phyloP scores from a whole-genome alignment of 2,888 invertebrate genomes.

The Cyrtodaria siliqua region DNA sequence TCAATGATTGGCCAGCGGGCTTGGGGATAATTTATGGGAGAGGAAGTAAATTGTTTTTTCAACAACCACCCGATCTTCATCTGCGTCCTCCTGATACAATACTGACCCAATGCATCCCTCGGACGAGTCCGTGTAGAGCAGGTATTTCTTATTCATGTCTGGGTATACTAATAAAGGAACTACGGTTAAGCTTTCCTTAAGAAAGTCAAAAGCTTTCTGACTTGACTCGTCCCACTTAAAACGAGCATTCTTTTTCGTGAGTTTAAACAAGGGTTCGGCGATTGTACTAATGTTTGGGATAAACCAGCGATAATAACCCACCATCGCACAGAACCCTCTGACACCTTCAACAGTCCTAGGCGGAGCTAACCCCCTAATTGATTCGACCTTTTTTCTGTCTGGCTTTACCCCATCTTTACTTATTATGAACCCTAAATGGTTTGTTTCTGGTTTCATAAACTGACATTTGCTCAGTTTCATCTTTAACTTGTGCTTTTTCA shows the following conservation, averaged over 20 bases:
- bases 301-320: slow-evolving; percentile 40
- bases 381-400: slow-evolving; percentile 36
- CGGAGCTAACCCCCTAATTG: slow-evolving; percentile 15
- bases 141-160: neutral
- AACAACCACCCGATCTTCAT: neutral
- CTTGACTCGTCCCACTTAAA: neutral
- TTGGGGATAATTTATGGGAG: too few relatives aligned
- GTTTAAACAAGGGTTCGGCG: neutral
- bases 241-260: too few relatives aligned
- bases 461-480: slow-evolving; percentile 32
- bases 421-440: slow-evolving; percentile 38
- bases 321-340: slow-evolving; percentile 40
- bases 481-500: slow-evolving; percentile 2
- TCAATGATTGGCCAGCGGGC: too few relatives aligned
- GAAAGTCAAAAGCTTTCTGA: slow-evolving; percentile 4
- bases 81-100: neutral
- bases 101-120: too few relatives aligned
- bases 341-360: slow-evolving; percentile 36
- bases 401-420: slow-evolving; percentile 31
- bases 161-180: slow-evolving; percentile 8
- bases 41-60: too few relatives aligned
- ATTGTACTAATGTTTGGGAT: slow-evolving; percentile 11
- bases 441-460: slow-evolving; percentile 36
- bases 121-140: too few relatives aligned
- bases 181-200: slow-evolving; percentile 3